A percentile compares a stretch with the other conserved stretches of the same genome.
Evolutionary conservation across 2,888 invertebrate species (phyloP).

Genomic region (Pyrgus malvae): DNA sequence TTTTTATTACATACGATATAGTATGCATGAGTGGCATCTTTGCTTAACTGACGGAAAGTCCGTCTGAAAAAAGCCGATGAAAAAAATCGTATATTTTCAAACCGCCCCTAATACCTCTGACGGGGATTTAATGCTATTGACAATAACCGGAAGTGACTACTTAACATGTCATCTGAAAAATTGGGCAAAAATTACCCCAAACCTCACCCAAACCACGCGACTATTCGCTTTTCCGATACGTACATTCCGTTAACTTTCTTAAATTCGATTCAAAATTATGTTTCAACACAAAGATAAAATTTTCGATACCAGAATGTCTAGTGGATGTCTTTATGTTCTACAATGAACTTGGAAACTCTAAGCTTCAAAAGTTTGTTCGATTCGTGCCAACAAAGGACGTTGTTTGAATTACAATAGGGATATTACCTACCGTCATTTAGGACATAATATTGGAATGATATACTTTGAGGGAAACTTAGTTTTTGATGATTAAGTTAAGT

Average conservation of each 20-base stretch:
- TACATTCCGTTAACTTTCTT: background rate
- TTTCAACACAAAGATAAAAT: constrained; percentile 9
- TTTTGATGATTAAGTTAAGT: constrained; percentile 12
- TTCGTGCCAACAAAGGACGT: constrained; percentile 15
- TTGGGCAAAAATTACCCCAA: too few relatives aligned
- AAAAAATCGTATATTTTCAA: too few relatives aligned
- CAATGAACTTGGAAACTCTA: constrained; percentile 22
- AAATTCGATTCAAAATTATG: background rate
- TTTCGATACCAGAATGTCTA: constrained; percentile 9
- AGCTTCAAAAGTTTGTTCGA: constrained; percentile 22
- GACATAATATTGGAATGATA: constrained; percentile 17
- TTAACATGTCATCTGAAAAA: too few relatives aligned
- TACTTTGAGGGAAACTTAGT: constrained; percentile 8
- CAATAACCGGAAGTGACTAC: too few relatives aligned
- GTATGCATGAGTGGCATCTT: too few relatives aligned
- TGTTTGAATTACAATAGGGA: constrained; percentile 29
- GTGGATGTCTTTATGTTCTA: constrained; percentile 18
- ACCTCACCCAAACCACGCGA: too few relatives aligned
- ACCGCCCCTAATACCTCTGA: too few relatives aligned
- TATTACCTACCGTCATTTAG: constrained; percentile 7
- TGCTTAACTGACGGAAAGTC: too few relatives aligned
- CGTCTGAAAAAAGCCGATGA: too few relatives aligned
- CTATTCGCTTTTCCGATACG: too few relatives aligned
- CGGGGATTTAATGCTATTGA: too few relatives aligned
- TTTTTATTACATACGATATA: too few relatives aligned